Evolutionary conservation across 2,888 invertebrate species (phyloP), one percentile per base, ranked within the genome.

Genomic region (Dendrolimus pini): DNA sequence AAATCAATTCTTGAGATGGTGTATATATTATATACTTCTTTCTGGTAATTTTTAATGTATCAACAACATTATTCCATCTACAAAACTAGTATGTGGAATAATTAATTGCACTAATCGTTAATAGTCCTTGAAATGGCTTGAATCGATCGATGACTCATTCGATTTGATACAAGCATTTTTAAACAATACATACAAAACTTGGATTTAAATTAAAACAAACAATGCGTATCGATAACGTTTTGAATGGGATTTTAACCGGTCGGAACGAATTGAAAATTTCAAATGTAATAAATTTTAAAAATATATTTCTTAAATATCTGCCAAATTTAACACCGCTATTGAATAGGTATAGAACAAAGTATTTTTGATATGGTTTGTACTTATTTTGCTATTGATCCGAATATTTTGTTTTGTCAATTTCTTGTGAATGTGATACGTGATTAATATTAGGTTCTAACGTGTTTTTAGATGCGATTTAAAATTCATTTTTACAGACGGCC

Each of bases 141-240:
- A 70, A 69, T 67, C 63, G 60, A 65, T 64, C 61, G 61, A 61
- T 68, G 63, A 66, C 57, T 62, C 65, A 68, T 61, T 70, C 58
- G 61, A 69, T 68, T 63, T 62, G 60, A 61, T 61, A 59, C 56
- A 59, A 60, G 56, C 52, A 58, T 59, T 41, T 47, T 63, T 62
- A 61, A 64, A 66, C 65, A 63, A 64, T 54, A 41, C n/a, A 55
- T 55, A 56, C n/a, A 18, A 52, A 14, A 52, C 30, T 14, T 56
- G 30, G 9, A n/a, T 30, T 12, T 14, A n/a, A 14, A 54, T 53
- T 56, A 41, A 54, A 59, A 57, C 41, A 53, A 53, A 14, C 53
- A 53, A 47, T 10, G 47, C 47, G 47, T 47, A 47, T 47, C 9
- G 47, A 30, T 6, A 58, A 55, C 52, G 55, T 58, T 64, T 61